These are phyloP conservation scores for Dynastes tityus DNA, from an alignment of 2,888 invertebrate species.

Conservation along the genomic window DNA sequence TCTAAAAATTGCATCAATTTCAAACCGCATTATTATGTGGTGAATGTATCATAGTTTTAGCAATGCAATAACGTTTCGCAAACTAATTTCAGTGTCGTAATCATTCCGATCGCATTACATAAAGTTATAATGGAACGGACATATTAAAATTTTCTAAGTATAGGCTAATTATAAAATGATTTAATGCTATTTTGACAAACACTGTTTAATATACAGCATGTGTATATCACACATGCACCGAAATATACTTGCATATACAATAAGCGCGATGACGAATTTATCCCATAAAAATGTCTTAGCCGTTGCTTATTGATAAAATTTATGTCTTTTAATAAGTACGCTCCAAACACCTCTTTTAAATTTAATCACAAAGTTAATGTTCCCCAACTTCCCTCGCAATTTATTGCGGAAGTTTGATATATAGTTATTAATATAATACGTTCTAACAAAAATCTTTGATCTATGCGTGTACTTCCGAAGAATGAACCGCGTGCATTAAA, in stretches of 20 bases:
- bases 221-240: not conserved
- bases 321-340: conserved; percentile 42
- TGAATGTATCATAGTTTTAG: conserved; percentile 19
- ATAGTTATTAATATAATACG: conserved; percentile 40
- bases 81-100: conserved; percentile 10
- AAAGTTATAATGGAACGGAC: not conserved
- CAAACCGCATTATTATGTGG: not conserved
- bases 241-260: not conserved
- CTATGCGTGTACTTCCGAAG: not conserved
- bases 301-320: conserved; percentile 36
- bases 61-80: conserved; percentile 7
- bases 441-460: conserved; percentile 17
- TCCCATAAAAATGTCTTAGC: conserved; percentile 23
- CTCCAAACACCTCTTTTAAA: conserved; percentile 38
- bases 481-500: not conserved
- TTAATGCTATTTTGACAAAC: not conserved
- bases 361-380: conserved; percentile 43
- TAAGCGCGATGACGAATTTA: conserved; percentile 5
- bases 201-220: not conserved
- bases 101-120: not conserved
- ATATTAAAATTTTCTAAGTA: not conserved
- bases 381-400: conserved; percentile 28
- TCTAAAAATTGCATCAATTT: conserved; percentile 12
- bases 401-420: conserved; percentile 44
- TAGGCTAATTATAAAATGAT: not conserved